Conservation (phyloP, 2,888 invertebrate species). For the Andrena hattorfiana region DNA sequence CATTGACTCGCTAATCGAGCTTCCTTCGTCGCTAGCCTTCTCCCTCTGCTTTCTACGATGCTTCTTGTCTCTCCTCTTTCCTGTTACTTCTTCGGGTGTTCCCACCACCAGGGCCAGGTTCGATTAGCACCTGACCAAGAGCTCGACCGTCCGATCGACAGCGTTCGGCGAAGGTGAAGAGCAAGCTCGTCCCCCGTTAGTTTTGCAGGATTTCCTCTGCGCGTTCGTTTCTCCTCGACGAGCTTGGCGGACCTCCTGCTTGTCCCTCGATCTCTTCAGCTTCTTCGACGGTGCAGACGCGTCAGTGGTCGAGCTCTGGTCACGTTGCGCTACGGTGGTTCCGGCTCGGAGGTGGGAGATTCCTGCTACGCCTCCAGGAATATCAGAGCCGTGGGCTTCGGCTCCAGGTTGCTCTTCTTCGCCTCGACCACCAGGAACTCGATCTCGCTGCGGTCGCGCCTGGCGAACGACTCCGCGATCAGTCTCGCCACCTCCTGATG, state of each 20-base stretch:
- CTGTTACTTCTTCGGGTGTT: constrained; percentile 37
- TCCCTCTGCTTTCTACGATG: not conserved
- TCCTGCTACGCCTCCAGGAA: constrained; percentile 96
- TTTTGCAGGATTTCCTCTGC: not conserved
- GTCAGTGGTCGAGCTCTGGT: constrained; percentile 60
- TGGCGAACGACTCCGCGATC: constrained; percentile 97
- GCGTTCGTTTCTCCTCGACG: not conserved
- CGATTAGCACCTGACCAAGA: constrained; percentile 65
- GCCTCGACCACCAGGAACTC: constrained; percentile 97
- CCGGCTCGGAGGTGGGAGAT: constrained; percentile 85
- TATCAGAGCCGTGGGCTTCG: constrained; percentile 95
- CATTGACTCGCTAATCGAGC: constrained; percentile 31
- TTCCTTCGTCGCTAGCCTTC: not conserved
- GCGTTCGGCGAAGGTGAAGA: constrained; percentile 39
- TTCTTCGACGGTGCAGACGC: constrained; percentile 26
- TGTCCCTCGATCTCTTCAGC: constrained; percentile 9
- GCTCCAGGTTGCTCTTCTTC: constrained; percentile 96
- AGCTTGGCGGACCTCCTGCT: not conserved
- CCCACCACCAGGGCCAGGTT: constrained; percentile 76
- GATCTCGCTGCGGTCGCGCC: constrained; percentile 94
- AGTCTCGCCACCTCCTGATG: constrained; percentile 93
- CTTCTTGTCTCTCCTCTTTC: not conserved
- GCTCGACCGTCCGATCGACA: constrained; percentile 54
- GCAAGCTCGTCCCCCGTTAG: not conserved
- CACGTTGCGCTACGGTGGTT: constrained; percentile 78